Evolutionary conservation across 2,113 vertebrate genomes (phyloP).

Genomic region (Diadophis punctatus): DNA sequence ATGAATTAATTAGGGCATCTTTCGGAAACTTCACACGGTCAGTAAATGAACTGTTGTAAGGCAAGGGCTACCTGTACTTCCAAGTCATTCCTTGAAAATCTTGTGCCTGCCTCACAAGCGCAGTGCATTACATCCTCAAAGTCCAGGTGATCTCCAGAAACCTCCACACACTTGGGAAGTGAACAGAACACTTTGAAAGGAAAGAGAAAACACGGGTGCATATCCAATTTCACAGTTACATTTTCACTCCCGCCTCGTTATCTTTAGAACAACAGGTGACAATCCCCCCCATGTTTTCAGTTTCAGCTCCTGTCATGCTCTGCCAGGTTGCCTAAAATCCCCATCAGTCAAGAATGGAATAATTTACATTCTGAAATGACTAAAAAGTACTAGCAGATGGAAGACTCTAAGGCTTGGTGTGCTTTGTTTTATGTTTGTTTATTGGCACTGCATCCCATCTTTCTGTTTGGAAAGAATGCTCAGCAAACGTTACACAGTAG

Average conservation of each 20-base stretch:
- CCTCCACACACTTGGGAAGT: neutral
- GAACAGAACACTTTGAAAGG: neutral
- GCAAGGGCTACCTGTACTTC: neutral
- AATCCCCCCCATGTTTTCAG: neutral
- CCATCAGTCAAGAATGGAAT: neutral
- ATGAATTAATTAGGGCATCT: too few species aligned
- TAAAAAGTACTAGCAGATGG: neutral
- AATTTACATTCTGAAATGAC: neutral
- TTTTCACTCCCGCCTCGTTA: neutral
- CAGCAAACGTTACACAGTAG: neutral
- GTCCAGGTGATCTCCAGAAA: neutral
- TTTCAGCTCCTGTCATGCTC: neutral
- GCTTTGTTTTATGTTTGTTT: neutral
- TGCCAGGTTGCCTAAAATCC: neutral
- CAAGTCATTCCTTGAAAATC: neutral
- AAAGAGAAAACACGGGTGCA: neutral
- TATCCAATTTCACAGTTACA: neutral
- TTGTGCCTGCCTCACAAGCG: neutral
- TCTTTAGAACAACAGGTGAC: neutral
- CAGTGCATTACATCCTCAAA: neutral
- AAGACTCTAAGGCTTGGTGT: neutral
- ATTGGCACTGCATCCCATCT: neutral
- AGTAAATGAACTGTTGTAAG: neutral
- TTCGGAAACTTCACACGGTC: neutral
- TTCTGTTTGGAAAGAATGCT: neutral